A percentile compares a stretch with the other conserved stretches of the same genome.
Evolutionary conservation across 2,888 invertebrate genomes (phyloP).

Genomic region (Euzetes globulus): DNA sequence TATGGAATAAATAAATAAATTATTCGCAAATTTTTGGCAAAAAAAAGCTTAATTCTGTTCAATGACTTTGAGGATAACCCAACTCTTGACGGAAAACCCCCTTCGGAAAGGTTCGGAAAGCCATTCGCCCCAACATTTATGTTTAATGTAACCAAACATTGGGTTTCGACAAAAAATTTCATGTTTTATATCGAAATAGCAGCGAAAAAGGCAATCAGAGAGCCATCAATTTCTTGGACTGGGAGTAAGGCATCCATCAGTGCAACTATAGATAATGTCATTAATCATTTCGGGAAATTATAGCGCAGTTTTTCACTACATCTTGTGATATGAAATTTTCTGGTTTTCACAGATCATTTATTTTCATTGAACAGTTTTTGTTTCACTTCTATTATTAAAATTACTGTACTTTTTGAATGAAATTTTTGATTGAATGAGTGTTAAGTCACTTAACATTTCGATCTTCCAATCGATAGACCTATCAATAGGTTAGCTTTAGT

Average conservation of each 20-base stretch:
- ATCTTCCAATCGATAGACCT: too few species aligned
- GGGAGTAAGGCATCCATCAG: neutral
- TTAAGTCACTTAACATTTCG: neutral
- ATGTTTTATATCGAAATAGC: neutral
- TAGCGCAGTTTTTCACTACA: slow-evolving; percentile 9
- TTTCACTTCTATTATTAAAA: neutral
- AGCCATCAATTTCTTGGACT: neutral
- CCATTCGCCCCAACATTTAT: too few species aligned
- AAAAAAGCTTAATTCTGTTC: too few species aligned
- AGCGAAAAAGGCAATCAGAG: neutral
- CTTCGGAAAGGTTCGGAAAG: too few species aligned
- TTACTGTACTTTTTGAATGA: neutral
- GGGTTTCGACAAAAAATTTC: neutral
- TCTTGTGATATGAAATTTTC: slow-evolving; percentile 1
- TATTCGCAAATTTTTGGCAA: too few species aligned
- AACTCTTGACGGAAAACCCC: too few species aligned
- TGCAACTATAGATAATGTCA: neutral
- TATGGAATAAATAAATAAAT: too few species aligned
- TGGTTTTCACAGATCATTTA: slow-evolving; percentile 26
- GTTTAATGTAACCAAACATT: neutral
- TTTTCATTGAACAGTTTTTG: neutral
- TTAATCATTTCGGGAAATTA: slow-evolving; percentile 26
- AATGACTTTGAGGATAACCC: too few species aligned
- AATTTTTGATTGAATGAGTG: neutral
- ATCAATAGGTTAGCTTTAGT: too few species aligned